Evolutionary conservation across 2,888 invertebrate genomes (phyloP).

Genomic region (Penaeus monodon): DNA sequence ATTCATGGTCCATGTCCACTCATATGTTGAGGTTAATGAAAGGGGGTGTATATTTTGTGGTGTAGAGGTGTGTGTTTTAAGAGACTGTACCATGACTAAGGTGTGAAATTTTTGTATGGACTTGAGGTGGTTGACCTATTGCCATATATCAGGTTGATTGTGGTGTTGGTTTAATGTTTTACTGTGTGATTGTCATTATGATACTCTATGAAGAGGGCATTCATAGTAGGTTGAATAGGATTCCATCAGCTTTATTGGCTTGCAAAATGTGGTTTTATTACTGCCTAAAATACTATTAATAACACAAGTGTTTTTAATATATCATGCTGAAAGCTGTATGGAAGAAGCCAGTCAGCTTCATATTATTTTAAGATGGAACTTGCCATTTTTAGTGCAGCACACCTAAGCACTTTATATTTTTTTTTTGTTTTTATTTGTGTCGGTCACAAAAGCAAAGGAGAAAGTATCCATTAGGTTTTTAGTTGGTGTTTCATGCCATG

Average conservation of each 20-base stretch:
- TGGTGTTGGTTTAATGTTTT: slow-evolving; percentile 2
- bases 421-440: slow-evolving; percentile 26
- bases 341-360: slow-evolving; percentile 4
- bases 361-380: background rate
- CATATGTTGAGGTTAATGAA: too few relatives aligned
- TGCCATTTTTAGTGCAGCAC: slow-evolving; percentile 15
- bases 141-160: slow-evolving; percentile 19
- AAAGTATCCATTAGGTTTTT: background rate
- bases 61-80: too few relatives aligned
- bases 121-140: slow-evolving; percentile 2
- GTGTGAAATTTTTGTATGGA: slow-evolving; percentile 10
- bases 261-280: slow-evolving; percentile 4
- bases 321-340: slow-evolving; percentile 11
- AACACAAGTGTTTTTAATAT: slow-evolving; percentile 6
- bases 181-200: background rate
- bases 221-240: slow-evolving; percentile 16
- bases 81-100: too few relatives aligned
- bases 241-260: slow-evolving; percentile 16
- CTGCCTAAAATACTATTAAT: slow-evolving; percentile 8
- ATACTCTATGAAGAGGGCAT: slow-evolving; percentile 4
- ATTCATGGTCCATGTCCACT: background rate
- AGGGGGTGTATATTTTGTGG: too few relatives aligned
- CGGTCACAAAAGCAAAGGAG: slow-evolving; percentile 15
- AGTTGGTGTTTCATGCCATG: background rate
- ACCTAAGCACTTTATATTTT: slow-evolving; percentile 4